Conservation (phyloP, 2,888 invertebrate genomes). For the Polymixis flavicincta region DNA sequence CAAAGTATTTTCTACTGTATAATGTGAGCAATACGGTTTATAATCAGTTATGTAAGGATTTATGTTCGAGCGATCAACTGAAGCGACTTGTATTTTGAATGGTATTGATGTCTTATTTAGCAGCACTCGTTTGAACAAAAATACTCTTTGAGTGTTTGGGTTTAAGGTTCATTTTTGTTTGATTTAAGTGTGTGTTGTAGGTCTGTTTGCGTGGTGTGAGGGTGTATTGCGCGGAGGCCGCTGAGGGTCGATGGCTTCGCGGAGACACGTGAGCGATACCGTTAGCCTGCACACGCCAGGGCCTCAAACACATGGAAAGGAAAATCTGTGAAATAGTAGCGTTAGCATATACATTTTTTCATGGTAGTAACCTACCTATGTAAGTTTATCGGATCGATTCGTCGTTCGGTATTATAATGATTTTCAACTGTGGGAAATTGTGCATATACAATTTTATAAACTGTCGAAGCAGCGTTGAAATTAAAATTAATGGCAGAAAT, state of each 20-base stretch:
- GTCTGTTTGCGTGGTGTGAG: conserved; percentile 28
- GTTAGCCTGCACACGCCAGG: conserved; percentile 85
- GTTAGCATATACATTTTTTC: conserved; percentile 69
- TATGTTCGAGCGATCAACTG: conserved; percentile 77
- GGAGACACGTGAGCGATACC: conserved; percentile 89
- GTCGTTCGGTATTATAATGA: conserved; percentile 12
- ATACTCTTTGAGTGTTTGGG: background rate
- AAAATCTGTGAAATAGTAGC: conserved; percentile 83
- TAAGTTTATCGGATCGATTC: conserved; percentile 37
- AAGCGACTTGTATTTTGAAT: conserved; percentile 68
- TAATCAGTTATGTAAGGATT: conserved; percentile 67
- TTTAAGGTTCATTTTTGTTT: conserved; percentile 38
- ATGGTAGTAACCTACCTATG: background rate
- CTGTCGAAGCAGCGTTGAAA: background rate
- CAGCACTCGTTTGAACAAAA: conserved; percentile 6
- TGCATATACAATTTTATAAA: background rate
- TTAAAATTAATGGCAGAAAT: background rate
- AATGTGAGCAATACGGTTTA: conserved; percentile 64
- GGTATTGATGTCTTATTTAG: conserved; percentile 49
- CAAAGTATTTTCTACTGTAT: conserved; percentile 68
- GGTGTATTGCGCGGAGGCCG: conserved; percentile 87
- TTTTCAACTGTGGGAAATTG: conserved; percentile 14
- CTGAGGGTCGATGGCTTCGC: conserved; percentile 88
- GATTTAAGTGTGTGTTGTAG: conserved; percentile 18
- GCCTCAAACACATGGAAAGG: conserved; percentile 85